Base-by-base conservation (phyloP, 2,888 invertebrate species). In the Deladenus siricidicola region DNA sequence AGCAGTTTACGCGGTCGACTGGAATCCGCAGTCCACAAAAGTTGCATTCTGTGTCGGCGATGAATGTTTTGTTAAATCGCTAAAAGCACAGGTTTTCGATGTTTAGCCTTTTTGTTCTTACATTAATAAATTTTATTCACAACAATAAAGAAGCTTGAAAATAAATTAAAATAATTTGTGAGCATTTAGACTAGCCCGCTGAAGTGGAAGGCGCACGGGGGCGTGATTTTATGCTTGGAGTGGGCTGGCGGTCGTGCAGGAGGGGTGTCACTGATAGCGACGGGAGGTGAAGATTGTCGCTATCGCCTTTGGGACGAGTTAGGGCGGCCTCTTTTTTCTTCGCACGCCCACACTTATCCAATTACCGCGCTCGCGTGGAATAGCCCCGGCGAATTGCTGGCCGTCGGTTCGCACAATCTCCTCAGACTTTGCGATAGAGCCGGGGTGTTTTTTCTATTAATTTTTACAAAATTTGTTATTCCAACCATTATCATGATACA, bases 191-290 rank as follows among this genome's bases (percentile, higher is more conserved):
- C 67, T 10, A 61, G 70, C 2, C 71, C 76, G 1, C 58, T 71
- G 14, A 74, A 76, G 88, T 94, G 94, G 93, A 88, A 88, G 79
- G 98, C 90, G 3, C 98, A 99, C 76, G 94, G 96, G 71, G 90
- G 89, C 1, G 82, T 94, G 1, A 87, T 98, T 61, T 82, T 96
- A 50, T 83, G 83, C 66, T 82, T 85, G 4, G 83, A 84, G 56
- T 86, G 86, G 85, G 23, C 21, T 4, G 39, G 39, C 39, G n/a
- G n/a, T n/a, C n/a, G n/a, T n/a, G n/a, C n/a, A n/a, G n/a, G n/a
- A n/a, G n/a, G n/a, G n/a, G n/a, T n/a, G n/a, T 4, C 10, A 14
- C 23, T 84, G 10, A 85, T 86, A 54, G 79, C 85, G n/a, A 85
- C 85, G 21, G 85, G 85, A 3, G 85, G 82, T n/a, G 86, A 86